Evolutionary conservation across 37 sponge, comb jelly and placozoan genomes (phyloP).

Genomic region (Lycopodina hypogea): DNA sequence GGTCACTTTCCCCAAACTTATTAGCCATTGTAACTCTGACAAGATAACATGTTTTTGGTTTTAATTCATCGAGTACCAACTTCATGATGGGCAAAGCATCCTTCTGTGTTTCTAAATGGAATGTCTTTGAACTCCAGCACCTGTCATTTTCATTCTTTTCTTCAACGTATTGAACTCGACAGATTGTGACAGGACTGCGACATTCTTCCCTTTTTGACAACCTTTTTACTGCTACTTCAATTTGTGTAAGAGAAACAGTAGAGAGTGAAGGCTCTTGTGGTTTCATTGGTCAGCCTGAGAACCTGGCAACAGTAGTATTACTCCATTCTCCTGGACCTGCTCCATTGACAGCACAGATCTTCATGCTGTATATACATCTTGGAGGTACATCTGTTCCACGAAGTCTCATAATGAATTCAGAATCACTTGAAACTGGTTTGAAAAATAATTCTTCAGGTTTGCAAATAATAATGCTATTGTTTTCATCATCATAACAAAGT

Average conservation of each 20-base stretch:
- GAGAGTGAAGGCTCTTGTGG: neutral
- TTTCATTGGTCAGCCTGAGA: neutral
- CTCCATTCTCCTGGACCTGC: conserved; percentile 8
- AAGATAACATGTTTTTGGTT: neutral
- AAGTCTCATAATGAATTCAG: neutral
- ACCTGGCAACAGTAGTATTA: neutral
- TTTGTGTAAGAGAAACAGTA: neutral
- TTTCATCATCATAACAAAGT: neutral
- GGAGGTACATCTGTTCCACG: neutral
- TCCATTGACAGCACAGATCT: conserved; percentile 2
- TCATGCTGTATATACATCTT: neutral
- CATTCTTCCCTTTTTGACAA: neutral
- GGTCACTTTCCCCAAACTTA: conserved; percentile 3
- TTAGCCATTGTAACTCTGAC: neutral
- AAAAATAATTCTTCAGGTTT: neutral
- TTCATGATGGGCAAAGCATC: neutral
- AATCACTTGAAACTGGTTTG: neutral
- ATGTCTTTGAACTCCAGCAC: too few species aligned
- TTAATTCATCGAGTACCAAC: neutral
- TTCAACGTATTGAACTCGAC: neutral
- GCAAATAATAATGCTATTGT: neutral
- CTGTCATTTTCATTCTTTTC: neutral
- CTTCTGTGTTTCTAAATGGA: neutral
- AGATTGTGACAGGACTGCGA: conserved; percentile 7
- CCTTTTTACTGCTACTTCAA: neutral